Evolutionary conservation across 2,113 vertebrate species (phyloP).

Genomic region (Connochaetes taurinus): DNA sequence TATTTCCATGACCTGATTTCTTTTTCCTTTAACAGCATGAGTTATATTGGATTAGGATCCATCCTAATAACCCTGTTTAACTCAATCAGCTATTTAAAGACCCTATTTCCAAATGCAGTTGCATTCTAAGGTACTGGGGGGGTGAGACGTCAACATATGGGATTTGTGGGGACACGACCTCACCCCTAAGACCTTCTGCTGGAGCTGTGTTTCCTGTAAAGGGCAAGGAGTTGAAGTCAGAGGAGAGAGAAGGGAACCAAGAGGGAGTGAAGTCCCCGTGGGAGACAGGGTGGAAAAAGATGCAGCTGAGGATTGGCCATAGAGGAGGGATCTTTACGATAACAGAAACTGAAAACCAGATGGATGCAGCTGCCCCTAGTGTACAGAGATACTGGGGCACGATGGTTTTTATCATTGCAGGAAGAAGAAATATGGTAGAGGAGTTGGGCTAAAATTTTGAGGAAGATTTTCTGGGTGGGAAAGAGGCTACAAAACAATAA

Average conservation of each 20-base stretch:
- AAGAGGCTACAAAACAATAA: not conserved
- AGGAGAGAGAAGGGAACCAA: not conserved
- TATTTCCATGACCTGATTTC: not conserved
- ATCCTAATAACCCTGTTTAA: not conserved
- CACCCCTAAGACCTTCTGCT: not conserved
- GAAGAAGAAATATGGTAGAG: not conserved
- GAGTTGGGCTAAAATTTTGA: not conserved
- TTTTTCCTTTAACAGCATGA: not conserved
- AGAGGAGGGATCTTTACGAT: not conserved
- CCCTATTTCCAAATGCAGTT: not conserved
- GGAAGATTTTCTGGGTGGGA: not conserved
- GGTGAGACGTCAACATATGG: not conserved
- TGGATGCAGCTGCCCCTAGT: too few relatives aligned
- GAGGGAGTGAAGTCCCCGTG: not conserved
- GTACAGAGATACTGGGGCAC: not conserved
- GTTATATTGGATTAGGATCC: not conserved
- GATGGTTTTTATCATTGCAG: not conserved
- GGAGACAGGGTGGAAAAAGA: not conserved
- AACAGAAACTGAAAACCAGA: not conserved
- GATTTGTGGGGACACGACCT: not conserved
- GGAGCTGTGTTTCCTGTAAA: not conserved
- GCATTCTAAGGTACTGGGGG: not conserved
- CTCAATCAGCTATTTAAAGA: not conserved
- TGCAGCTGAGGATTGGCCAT: not conserved
- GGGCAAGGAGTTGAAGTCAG: not conserved